A percentile compares a stretch with the other conserved stretches of the same genome.
These are phyloP conservation scores for Stenichneumon culpator DNA, from an alignment of 2,888 invertebrate species.

Conservation along the genomic window DNA sequence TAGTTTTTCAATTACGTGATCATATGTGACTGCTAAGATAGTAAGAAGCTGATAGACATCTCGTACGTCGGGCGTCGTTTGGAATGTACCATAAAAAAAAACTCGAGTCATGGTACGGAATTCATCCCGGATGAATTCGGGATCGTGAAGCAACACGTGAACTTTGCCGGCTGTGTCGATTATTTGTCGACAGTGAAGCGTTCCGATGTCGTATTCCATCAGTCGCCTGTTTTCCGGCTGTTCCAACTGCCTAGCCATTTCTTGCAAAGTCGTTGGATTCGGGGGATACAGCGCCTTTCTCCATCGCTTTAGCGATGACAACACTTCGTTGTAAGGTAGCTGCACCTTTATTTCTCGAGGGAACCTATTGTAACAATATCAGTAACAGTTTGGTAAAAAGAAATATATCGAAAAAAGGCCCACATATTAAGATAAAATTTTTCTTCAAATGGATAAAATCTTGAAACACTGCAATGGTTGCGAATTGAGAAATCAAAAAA, in stretches of 20 bases:
- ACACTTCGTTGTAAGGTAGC: slow-evolving; percentile 21
- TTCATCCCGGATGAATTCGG: slow-evolving; percentile 4
- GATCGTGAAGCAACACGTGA: slow-evolving; percentile 43
- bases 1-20: slow-evolving; percentile 37
- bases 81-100: slow-evolving; percentile 59
- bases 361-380: slow-evolving; percentile 18
- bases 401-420: too few relatives aligned
- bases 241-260: slow-evolving; percentile 29
- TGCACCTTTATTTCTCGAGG: slow-evolving; percentile 23
- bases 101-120: slow-evolving; percentile 21
- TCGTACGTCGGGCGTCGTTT: slow-evolving; percentile 33
- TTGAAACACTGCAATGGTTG: too few relatives aligned
- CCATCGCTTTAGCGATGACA: slow-evolving; percentile 43
- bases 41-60: slow-evolving; percentile 35
- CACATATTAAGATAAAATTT: too few relatives aligned
- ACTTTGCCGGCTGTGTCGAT: slow-evolving; percentile 14
- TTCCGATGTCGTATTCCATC: slow-evolving; percentile 26
- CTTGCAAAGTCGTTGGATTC: slow-evolving; percentile 27
- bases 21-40: slow-evolving; percentile 33
- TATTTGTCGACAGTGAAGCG: not conserved
- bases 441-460: too few relatives aligned
- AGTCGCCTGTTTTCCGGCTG: slow-evolving; percentile 24
- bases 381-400: not conserved
- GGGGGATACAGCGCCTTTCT: slow-evolving; percentile 4
- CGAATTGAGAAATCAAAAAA: too few relatives aligned